Conservation (phyloP, 2,113 vertebrate genomes). For the Cochlearius cochlearius region DNA sequence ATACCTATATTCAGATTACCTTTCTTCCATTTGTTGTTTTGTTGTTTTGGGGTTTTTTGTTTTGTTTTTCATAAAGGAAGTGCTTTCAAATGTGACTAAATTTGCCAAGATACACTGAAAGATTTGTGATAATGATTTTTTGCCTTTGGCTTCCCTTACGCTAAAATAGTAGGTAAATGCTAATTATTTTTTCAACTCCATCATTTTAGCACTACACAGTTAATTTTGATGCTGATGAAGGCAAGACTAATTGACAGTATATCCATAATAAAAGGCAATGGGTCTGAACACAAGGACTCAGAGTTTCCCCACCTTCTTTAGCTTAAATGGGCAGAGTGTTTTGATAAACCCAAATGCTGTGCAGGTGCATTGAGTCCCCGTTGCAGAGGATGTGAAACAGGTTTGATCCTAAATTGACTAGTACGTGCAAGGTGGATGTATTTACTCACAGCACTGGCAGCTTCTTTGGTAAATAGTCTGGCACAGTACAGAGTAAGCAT, state of each 20-base stretch:
- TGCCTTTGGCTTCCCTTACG: neutral
- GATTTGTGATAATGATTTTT: neutral
- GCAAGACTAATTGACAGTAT: neutral
- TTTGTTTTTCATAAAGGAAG: neutral
- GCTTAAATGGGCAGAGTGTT: neutral
- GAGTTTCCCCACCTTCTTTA: neutral
- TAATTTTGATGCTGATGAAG: constrained; percentile 11
- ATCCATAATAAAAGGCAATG: neutral
- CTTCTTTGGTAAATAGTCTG: constrained; percentile 15
- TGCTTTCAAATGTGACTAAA: neutral
- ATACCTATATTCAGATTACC: neutral
- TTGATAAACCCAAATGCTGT: constrained; percentile 20
- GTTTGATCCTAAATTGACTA: constrained; percentile 47
- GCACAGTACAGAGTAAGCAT: neutral
- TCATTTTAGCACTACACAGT: constrained; percentile 5
- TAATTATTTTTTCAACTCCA: neutral
- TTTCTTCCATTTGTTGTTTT: neutral
- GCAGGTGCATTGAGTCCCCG: constrained; percentile 11
- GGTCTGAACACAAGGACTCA: neutral
- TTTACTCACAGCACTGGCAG: constrained; percentile 32
- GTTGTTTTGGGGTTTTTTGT: neutral
- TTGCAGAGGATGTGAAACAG: neutral
- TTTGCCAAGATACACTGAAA: neutral
- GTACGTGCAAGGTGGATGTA: constrained; percentile 22
- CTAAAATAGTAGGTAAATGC: neutral